Conservation (phyloP, 2,888 invertebrate genomes). For the Protophormia terraenovae region DNA sequence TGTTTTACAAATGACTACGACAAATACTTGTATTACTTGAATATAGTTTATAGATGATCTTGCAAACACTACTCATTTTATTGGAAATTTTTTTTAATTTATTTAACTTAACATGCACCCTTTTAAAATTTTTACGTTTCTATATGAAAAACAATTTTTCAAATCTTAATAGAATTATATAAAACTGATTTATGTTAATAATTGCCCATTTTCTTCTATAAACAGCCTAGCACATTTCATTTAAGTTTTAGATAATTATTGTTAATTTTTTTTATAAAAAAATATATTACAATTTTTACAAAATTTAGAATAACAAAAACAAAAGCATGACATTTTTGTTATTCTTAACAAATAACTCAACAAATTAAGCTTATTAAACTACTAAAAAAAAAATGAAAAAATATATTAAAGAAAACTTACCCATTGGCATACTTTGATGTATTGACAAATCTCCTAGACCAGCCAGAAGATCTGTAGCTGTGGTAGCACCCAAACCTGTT, state of each 20-base stretch:
- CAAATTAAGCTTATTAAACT: slow-evolving; percentile 14
- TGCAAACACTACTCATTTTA: slow-evolving; percentile 12
- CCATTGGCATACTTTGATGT: slow-evolving; percentile 79
- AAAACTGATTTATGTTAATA: neutral
- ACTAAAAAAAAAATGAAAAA: neutral
- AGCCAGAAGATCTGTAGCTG: slow-evolving; percentile 81
- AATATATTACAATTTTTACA: neutral
- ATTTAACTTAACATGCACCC: slow-evolving; percentile 23
- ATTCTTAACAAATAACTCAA: slow-evolving; percentile 26
- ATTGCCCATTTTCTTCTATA: neutral
- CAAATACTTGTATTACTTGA: slow-evolving; percentile 27
- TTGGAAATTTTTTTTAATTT: neutral
- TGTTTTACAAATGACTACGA: slow-evolving; percentile 45
- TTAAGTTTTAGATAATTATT: neutral
- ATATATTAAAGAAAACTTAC: slow-evolving; percentile 73
- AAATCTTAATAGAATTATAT: neutral
- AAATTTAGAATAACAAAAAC: slow-evolving; percentile 17
- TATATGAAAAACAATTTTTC: too few relatives aligned
- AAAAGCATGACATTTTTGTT: slow-evolving; percentile 39
- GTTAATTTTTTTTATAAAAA: neutral
- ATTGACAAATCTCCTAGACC: slow-evolving; percentile 82
- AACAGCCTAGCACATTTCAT: neutral
- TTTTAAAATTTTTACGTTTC: neutral
- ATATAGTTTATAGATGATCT: neutral
- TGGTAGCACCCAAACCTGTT: slow-evolving; percentile 68